A percentile compares a stretch with the other conserved stretches of the same genome.
Evolutionary conservation across 2,797 vertebrate genomes (phyloP).

Genomic region (Liparis tanakae): DNA sequence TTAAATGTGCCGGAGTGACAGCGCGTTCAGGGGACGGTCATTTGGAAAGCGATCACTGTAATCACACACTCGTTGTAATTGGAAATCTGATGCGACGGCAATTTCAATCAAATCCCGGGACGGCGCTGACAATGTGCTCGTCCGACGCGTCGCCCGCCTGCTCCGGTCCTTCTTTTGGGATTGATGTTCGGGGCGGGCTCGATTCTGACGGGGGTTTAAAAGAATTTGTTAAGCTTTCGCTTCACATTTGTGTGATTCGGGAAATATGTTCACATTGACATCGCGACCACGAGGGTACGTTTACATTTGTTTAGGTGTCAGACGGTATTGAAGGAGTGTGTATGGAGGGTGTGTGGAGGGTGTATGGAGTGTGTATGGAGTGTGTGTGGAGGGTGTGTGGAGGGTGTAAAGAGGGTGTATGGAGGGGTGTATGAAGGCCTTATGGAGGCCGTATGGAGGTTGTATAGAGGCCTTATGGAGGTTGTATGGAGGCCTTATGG

Average conservation of each 20-base stretch:
- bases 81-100: slow-evolving; percentile 57
- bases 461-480: too few species aligned
- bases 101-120: slow-evolving; percentile 69
- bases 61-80: slow-evolving; percentile 73
- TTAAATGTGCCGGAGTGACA: slow-evolving; percentile 63
- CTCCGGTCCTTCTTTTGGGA: slow-evolving; percentile 35
- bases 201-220: slow-evolving; percentile 49
- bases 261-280: not conserved
- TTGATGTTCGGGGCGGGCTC: slow-evolving; percentile 16
- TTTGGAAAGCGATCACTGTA: slow-evolving; percentile 70
- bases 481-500: too few species aligned
- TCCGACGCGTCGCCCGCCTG: slow-evolving; percentile 21
- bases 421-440: too few species aligned
- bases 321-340: not conserved
- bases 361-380: too few species aligned
- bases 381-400: too few species aligned
- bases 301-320: not conserved
- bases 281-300: not conserved
- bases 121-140: slow-evolving; percentile 44
- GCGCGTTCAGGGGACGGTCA: slow-evolving; percentile 60
- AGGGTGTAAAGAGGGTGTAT: too few species aligned
- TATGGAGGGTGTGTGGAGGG: too few species aligned
- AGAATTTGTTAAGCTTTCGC: slow-evolving; percentile 45
- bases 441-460: too few species aligned
- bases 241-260: slow-evolving; percentile 25